These are phyloP conservation scores for Micropterix aruncella DNA, from an alignment of 2,888 invertebrate species.

Conservation along the genomic window DNA sequence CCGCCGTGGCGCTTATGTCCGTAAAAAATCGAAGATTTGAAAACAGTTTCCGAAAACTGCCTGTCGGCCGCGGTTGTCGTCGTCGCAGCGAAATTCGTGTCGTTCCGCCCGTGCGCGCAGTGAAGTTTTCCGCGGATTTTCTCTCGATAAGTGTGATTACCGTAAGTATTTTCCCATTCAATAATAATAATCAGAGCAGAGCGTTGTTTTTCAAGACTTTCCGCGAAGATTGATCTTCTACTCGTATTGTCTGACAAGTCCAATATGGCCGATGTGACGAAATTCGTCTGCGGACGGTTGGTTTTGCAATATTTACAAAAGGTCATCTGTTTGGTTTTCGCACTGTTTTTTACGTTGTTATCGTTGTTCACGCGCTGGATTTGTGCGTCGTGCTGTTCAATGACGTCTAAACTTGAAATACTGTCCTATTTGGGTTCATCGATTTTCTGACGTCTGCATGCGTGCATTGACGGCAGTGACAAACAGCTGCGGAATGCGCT, in stretches of 20 bases:
- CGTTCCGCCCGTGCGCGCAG: background rate
- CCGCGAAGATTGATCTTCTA: no score
- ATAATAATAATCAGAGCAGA: background rate
- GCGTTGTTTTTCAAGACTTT: no score
- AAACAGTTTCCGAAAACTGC: no score
- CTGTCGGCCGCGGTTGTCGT: no score
- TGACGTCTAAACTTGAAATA: no score
- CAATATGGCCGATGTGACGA: constrained; percentile 12
- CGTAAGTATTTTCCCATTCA: background rate
- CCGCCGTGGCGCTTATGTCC: no score
- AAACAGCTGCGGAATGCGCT: background rate
- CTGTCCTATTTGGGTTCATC: constrained; percentile 8
- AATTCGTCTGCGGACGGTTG: constrained; percentile 9
- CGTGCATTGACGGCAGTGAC: background rate
- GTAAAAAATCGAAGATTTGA: no score
- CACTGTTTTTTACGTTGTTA: background rate
- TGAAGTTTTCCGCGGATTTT: background rate
- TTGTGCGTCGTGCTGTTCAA: no score
- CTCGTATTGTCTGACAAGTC: no score
- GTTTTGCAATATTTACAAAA: constrained; percentile 1
- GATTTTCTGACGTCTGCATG: constrained; percentile 9
- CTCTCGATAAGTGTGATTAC: background rate
- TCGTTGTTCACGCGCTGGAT: no score
- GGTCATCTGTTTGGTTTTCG: background rate
- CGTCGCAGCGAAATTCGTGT: no score